Base-by-base conservation (phyloP, 2,797 vertebrate genomes). In the Heteromormyrus szaboi region DNA sequence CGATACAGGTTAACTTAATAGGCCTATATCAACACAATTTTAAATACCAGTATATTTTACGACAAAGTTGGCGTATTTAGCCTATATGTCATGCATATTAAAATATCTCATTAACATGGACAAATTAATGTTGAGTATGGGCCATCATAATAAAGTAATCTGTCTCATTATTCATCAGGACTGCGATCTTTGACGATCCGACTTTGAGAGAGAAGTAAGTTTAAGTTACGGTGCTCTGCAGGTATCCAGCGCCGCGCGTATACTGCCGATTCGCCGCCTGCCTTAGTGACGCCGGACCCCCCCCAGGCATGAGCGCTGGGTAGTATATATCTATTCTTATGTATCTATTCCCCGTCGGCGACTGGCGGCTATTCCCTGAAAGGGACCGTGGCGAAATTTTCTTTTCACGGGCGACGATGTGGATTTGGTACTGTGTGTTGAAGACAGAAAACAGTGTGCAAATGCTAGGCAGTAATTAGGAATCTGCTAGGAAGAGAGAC, bases 301-400 rank as follows among this genome's bases (percentile, higher is more conserved):
- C 89, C 87, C 87, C 89, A 85, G 17, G 87, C 83, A 88, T 44
- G 56, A 22, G 62, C 76, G 68, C 12, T 37, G n/a, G 9, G 59
- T 87, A 85, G 86, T 50, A 68, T 9, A 59, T 59, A 59, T 22
- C 17, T 56, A 56, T 56, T 56, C 29, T 12, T 50, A 68, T 9
- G 22, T 59, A 59, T 22, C 14, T 79, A 79, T 7, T 86, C 76
- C 89, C 72, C 19, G 29, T 44, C 87, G 50, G 81, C 25, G 53
- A 56, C 14, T 53, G 44, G 46, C 56, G 72, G 76, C 89, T 83
- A 65, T 76, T 88, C 54, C 72, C 72, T 72, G 51, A 88, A 85
- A 90, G 89, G 89, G 89, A 76, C 48, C 4, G 87, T 72, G 48
- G 59, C 46, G 50, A 88, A 88, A 90, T 72, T 37, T 56, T 37